These are phyloP conservation scores for Rhinophrynus dorsalis DNA, from an alignment of 2,797 vertebrate genomes.

Conservation along the genomic window DNA sequence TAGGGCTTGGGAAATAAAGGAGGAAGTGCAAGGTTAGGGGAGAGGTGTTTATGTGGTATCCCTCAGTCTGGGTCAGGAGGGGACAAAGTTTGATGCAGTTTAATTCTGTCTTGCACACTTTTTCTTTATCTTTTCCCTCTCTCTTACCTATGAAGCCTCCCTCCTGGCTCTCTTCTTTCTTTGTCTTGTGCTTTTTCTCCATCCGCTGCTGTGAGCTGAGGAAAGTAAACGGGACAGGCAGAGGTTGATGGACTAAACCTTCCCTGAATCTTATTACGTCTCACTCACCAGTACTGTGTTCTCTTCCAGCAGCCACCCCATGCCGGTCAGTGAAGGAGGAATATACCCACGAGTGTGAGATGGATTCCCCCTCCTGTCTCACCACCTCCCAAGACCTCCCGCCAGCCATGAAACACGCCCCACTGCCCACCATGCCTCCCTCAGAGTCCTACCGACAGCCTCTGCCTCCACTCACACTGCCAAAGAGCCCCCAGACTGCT, in stretches of 20 bases:
- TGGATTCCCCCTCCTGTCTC: slow-evolving; percentile 69
- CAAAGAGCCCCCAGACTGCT: slow-evolving; percentile 55
- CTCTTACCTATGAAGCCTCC: background rate
- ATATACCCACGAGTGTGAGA: slow-evolving; percentile 72
- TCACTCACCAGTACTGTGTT: no score
- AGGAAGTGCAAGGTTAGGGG: no score
- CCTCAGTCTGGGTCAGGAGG: no score
- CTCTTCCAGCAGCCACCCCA: slow-evolving; percentile 52
- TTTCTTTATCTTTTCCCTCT: slow-evolving; percentile 41
- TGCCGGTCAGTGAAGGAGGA: slow-evolving; percentile 75
- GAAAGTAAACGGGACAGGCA: no score
- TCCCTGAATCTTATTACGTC: background rate
- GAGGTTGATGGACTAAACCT: no score
- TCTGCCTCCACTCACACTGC: slow-evolving; percentile 62
- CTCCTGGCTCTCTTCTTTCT: background rate
- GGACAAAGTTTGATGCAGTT: no score
- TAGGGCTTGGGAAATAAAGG: no score
- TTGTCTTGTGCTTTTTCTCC: background rate
- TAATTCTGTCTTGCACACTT: no score
- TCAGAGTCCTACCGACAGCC: slow-evolving; percentile 62
- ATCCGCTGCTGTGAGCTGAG: no score
- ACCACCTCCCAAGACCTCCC: slow-evolving; percentile 62
- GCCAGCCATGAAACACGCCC: slow-evolving; percentile 58
- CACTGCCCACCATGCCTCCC: slow-evolving; percentile 11
- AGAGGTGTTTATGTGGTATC: no score